These are phyloP conservation scores for Pyrgus malvae DNA, from an alignment of 2,888 invertebrate genomes.

Conservation along the genomic window DNA sequence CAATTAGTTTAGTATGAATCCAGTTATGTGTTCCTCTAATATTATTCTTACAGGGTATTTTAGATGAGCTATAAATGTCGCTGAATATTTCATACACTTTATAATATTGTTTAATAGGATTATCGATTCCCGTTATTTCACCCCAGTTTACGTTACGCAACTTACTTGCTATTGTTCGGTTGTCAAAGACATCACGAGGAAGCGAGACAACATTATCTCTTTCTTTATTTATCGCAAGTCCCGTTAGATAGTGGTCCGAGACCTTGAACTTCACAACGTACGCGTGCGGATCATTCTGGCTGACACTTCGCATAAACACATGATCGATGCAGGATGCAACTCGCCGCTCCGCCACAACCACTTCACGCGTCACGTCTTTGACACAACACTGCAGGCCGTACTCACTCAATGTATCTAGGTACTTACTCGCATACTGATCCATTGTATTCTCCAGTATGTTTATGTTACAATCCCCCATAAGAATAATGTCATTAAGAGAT, in stretches of 20 bases:
- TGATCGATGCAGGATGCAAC: conserved; percentile 28
- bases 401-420: not conserved
- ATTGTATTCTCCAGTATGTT: not conserved
- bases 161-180: too few species aligned
- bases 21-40: not conserved
- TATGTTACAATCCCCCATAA: conserved; percentile 4
- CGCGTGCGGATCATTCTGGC: not conserved
- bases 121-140: too few species aligned
- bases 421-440: not conserved
- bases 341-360: not conserved
- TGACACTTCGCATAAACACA: conserved; percentile 14
- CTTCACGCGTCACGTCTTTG: not conserved
- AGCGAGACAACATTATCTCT: too few species aligned
- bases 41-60: too few species aligned
- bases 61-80: too few species aligned
- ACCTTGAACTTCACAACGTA: not conserved
- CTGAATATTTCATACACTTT: too few species aligned
- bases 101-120: too few species aligned
- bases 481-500: not conserved
- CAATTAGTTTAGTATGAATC: not conserved
- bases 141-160: too few species aligned
- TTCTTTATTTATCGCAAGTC: not conserved
- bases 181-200: too few species aligned
- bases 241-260: not conserved
- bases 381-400: conserved; percentile 1